Conservation (phyloP, 2,797 vertebrate species). For the Rhinoraja longicauda region DNA sequence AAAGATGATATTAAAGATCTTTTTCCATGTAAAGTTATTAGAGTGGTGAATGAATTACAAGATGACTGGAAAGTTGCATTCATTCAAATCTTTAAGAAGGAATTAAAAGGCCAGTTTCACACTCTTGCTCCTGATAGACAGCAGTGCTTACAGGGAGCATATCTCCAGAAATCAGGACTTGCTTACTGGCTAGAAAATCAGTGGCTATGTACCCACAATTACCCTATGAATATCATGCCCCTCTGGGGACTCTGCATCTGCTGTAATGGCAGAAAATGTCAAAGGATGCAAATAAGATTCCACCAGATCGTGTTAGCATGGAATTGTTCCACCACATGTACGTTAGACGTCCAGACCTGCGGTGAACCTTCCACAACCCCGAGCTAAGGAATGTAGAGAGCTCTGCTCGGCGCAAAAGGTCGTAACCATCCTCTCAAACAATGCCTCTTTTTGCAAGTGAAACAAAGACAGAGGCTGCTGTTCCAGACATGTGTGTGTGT, state of each 20-base stretch:
- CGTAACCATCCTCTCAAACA: no score
- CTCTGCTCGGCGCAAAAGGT: no score
- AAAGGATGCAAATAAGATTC: neutral
- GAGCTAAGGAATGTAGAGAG: no score
- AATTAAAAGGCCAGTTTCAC: constrained; percentile 13
- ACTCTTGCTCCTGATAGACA: neutral
- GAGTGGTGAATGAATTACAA: neutral
- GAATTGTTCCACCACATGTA: neutral
- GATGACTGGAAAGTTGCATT: neutral
- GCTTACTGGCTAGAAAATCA: neutral
- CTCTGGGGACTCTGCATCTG: neutral
- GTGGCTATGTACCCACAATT: neutral
- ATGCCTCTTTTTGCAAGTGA: no score
- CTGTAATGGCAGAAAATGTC: neutral
- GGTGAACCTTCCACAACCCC: no score
- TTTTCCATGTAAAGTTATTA: neutral
- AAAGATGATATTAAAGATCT: neutral
- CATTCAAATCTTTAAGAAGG: neutral
- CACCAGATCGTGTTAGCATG: neutral
- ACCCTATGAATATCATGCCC: neutral
- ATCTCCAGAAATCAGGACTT: neutral
- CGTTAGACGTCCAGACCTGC: neutral
- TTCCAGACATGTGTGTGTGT: no score
- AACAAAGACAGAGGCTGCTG: no score
- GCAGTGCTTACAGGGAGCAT: neutral